phyloP scores from a whole-genome alignment of 2,113 vertebrate genomes.

The Nesogale talazaci region DNA sequence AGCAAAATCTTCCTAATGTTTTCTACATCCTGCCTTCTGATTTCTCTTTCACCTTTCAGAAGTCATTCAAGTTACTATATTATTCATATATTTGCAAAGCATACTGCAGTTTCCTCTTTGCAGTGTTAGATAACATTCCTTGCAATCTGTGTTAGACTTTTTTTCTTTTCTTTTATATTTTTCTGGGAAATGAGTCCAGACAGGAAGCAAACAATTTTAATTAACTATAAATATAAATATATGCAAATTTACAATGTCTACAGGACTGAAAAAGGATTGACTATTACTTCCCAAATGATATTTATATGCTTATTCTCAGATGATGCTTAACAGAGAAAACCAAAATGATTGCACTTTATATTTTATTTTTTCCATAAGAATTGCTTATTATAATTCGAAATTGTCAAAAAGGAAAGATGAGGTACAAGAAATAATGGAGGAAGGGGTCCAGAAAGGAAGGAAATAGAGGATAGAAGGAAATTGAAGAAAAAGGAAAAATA shows the following conservation, averaged over 20 bases:
- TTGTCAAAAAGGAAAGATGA: not conserved
- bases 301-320: not conserved
- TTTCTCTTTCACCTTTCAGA: not conserved
- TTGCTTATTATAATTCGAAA: not conserved
- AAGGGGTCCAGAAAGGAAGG: not conserved
- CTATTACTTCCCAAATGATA: slow-evolving; percentile 10
- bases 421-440: too few species aligned
- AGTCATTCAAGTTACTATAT: slow-evolving; percentile 64
- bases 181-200: slow-evolving; percentile 65
- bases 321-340: not conserved
- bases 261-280: not conserved
- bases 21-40: not conserved
- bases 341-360: not conserved
- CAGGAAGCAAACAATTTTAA: slow-evolving; percentile 67
- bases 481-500: not conserved
- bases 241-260: slow-evolving; percentile 43
- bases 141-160: slow-evolving; percentile 7
- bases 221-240: slow-evolving; percentile 70
- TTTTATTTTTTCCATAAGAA: slow-evolving; percentile 28
- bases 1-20: slow-evolving; percentile 47
- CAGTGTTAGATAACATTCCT: slow-evolving; percentile 28
- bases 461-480: not conserved
- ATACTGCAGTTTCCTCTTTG: slow-evolving; percentile 25
- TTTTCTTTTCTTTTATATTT: slow-evolving; percentile 55
- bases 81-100: slow-evolving; percentile 62